phyloP scores from a whole-genome alignment of 2,888 invertebrate genomes.

The Andrena fulva region DNA sequence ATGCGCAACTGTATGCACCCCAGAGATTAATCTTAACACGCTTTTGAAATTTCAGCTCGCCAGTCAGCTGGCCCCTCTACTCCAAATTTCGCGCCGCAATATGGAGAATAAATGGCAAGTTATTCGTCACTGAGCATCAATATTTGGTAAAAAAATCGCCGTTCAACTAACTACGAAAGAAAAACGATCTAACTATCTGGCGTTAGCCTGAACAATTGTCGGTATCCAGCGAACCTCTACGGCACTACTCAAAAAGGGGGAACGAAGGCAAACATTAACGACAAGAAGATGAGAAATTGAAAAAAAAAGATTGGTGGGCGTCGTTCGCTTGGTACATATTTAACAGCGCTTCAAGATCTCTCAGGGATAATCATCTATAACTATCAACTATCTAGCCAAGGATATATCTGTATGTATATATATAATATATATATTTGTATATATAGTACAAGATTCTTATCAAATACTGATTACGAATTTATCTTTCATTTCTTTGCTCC shows the following conservation, averaged over 20 bases:
- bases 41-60: too few species aligned
- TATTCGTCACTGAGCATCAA: conserved; percentile 21
- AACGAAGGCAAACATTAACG: not conserved
- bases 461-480: conserved; percentile 31
- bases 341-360: conserved; percentile 39
- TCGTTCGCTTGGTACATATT: conserved; percentile 7
- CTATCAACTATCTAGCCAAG: conserved; percentile 54
- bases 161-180: conserved; percentile 48
- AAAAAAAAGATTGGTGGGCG: not conserved
- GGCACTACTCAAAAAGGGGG: conserved; percentile 14
- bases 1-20: conserved; percentile 67
- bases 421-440: conserved; percentile 14
- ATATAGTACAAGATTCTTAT: conserved; percentile 34
- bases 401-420: not conserved
- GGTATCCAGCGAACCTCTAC: conserved; percentile 28
- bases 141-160: conserved; percentile 31
- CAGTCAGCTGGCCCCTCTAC: conserved; percentile 7
- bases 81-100: not conserved
- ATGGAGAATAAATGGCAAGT: not conserved
- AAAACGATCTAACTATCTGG: conserved; percentile 46
- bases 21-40: too few species aligned
- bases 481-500: conserved; percentile 6
- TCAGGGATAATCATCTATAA: conserved; percentile 39
- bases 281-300: not conserved
- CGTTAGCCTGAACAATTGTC: conserved; percentile 51